phyloP scores from a whole-genome alignment of 1,140 invertebrate species.

The Drosophila triauraria region DNA sequence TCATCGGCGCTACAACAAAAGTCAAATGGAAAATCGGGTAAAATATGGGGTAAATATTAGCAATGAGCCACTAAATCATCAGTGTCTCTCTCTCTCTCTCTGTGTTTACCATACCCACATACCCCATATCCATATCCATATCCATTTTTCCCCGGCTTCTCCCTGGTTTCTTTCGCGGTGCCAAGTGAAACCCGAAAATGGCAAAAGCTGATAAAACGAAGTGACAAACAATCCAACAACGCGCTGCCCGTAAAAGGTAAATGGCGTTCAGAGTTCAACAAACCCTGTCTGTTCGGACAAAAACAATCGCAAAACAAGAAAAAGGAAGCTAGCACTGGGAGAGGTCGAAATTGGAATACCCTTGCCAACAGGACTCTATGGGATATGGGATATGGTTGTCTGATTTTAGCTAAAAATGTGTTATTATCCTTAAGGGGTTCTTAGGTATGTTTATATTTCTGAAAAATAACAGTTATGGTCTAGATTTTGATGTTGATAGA shows the following conservation, averaged over 20 bases:
- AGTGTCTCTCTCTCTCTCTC: slow-evolving; percentile 11
- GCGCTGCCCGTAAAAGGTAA: slow-evolving; percentile 42
- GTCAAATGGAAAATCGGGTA: slow-evolving; percentile 5
- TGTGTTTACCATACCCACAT: slow-evolving; percentile 31
- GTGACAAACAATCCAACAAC: slow-evolving; percentile 35
- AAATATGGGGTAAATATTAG: slow-evolving; percentile 41
- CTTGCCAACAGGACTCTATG: background rate
- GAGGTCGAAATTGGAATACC: background rate
- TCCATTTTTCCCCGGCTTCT: slow-evolving; percentile 5
- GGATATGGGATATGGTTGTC: too few species aligned
- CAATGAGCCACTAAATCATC: slow-evolving; percentile 60
- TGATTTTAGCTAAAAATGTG: background rate
- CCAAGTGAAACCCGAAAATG: slow-evolving; percentile 57
- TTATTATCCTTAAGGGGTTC: background rate
- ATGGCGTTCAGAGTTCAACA: slow-evolving; percentile 44
- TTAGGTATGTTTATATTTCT: too few species aligned
- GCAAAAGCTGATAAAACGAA: slow-evolving; percentile 56
- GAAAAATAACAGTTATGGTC: too few species aligned
- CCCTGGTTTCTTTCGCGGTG: background rate
- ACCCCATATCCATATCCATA: slow-evolving; percentile 23
- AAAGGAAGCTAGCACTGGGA: background rate
- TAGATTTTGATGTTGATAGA: too few species aligned
- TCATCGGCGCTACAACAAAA: slow-evolving; percentile 45
- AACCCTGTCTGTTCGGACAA: slow-evolving; percentile 22
- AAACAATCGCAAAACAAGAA: slow-evolving; percentile 19